Conservation (phyloP, 1,140 invertebrate genomes). For the Chrysomallon squamiferum region DNA sequence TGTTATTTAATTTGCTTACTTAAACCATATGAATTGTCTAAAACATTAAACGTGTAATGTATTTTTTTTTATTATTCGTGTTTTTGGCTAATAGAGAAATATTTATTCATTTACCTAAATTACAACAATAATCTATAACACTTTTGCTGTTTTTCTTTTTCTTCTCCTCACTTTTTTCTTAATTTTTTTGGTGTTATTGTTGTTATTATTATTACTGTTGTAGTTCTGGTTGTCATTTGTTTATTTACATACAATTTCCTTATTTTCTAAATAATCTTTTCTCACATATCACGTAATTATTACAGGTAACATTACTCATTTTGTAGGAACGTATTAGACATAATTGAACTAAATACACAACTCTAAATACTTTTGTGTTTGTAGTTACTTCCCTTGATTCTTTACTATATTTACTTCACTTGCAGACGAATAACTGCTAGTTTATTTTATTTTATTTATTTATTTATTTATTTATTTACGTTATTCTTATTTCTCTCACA, state of each 20-base stretch:
- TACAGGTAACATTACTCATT: too few relatives aligned
- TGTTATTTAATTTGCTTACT: neutral
- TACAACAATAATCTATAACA: neutral
- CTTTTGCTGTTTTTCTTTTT: too few relatives aligned
- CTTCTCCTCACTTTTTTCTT: too few relatives aligned
- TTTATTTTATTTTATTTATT: neutral
- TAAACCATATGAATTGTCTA: neutral
- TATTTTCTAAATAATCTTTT: too few relatives aligned
- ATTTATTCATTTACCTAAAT: neutral
- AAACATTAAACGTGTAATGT: neutral
- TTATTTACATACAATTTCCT: too few relatives aligned
- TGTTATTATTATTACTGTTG: too few relatives aligned
- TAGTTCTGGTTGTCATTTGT: too few relatives aligned
- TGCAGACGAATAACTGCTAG: neutral
- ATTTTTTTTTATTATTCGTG: too few relatives aligned
- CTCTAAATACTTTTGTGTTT: neutral
- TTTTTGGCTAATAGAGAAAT: neutral
- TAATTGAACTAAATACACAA: neutral
- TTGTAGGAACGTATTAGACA: neutral
- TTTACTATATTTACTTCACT: neutral
- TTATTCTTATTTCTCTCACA: conserved; percentile 16
- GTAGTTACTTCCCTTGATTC: too few relatives aligned
- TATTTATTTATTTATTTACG: neutral
- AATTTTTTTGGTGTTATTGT: too few relatives aligned
- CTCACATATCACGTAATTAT: too few relatives aligned